A percentile compares a stretch with the other conserved stretches of the same genome.
Evolutionary conservation across 2,888 invertebrate genomes (phyloP).

Genomic region (Mactromeris polynyma): DNA sequence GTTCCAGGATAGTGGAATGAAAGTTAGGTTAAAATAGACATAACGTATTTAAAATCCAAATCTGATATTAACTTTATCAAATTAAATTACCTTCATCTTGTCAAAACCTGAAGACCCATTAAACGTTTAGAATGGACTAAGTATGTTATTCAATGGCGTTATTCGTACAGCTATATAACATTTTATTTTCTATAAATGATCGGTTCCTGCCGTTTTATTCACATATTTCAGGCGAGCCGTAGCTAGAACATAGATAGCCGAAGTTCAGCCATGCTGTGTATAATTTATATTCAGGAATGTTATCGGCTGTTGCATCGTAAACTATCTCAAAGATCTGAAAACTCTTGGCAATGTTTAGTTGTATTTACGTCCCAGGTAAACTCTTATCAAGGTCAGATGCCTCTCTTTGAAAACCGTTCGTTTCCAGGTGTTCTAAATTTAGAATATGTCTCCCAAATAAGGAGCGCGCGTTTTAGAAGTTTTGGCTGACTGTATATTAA

Average conservation of each 20-base stretch:
- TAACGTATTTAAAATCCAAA: too few relatives aligned
- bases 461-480: conserved; percentile 50
- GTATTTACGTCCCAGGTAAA: conserved; percentile 28
- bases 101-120: too few relatives aligned
- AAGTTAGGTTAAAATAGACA: too few relatives aligned
- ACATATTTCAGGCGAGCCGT: too few relatives aligned
- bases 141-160: too few relatives aligned
- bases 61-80: too few relatives aligned
- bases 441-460: conserved; percentile 60
- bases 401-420: conserved; percentile 38
- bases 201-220: too few relatives aligned
- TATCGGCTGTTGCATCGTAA: conserved; percentile 28
- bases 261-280: conserved; percentile 4
- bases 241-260: background rate
- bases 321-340: conserved; percentile 8
- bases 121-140: too few relatives aligned
- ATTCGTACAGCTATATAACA: too few relatives aligned
- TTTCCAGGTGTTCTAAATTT: conserved; percentile 48
- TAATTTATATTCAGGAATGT: conserved; percentile 22
- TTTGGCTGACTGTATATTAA: conserved; percentile 36
- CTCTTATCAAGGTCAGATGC: conserved; percentile 23
- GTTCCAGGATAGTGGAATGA: too few relatives aligned
- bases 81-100: too few relatives aligned
- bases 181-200: too few relatives aligned
- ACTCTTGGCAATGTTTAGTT: conserved; percentile 33